Percentiles rank a stretch among this genome's conserved stretches.
Evolutionary conservation across 2,797 vertebrate genomes (phyloP).

Genomic region (Neomorphus geoffroyi): DNA sequence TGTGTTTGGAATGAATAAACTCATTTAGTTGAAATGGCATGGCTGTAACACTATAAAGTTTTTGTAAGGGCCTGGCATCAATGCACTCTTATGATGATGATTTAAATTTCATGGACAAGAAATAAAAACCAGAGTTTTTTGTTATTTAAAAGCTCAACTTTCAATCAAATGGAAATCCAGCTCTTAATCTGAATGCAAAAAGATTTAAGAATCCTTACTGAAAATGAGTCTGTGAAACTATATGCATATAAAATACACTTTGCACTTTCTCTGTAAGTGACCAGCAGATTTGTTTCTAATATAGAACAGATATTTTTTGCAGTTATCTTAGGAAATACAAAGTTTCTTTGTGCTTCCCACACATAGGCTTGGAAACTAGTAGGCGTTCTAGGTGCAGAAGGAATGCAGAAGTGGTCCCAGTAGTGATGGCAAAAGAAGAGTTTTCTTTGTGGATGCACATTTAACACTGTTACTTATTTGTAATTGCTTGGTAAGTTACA

Average conservation of each 20-base stretch:
- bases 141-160: slow-evolving; percentile 40
- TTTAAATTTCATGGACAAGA: slow-evolving; percentile 52
- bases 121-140: slow-evolving; percentile 23
- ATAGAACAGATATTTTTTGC: neutral
- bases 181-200: neutral
- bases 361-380: neutral
- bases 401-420: neutral
- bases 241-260: neutral
- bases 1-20: slow-evolving; percentile 60
- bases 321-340: neutral
- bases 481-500: neutral
- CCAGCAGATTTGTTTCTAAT: neutral
- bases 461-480: neutral
- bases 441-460: neutral
- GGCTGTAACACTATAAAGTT: slow-evolving; percentile 52
- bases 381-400: neutral
- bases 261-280: neutral
- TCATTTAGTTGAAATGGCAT: slow-evolving; percentile 57
- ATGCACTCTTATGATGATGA: slow-evolving; percentile 53
- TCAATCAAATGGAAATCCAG: neutral
- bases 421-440: neutral
- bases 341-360: slow-evolving; percentile 30
- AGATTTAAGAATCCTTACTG: neutral
- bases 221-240: neutral
- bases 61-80: slow-evolving; percentile 40